These are phyloP conservation scores for Pogonognathellus flavescens DNA, from an alignment of 1,140 invertebrate genomes.

Conservation along the genomic window DNA sequence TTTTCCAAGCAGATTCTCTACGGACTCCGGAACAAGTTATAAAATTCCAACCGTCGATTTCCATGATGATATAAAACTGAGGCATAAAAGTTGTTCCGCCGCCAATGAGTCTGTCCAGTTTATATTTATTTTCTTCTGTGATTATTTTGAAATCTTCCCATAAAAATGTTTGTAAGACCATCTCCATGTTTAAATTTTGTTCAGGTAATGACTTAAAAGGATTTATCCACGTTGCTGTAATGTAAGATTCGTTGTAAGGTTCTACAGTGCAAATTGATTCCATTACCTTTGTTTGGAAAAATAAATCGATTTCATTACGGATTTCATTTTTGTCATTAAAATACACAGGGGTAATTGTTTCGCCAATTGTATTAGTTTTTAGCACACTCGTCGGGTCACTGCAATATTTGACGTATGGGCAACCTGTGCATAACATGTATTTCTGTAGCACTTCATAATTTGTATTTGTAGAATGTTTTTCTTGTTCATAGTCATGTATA, in stretches of 20 bases:
- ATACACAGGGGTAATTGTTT: too few species aligned
- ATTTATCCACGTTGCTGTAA: slow-evolving; percentile 2
- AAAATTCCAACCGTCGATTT: not conserved
- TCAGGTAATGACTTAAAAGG: not conserved
- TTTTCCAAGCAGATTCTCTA: not conserved
- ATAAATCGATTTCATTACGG: too few species aligned
- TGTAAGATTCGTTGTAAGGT: not conserved
- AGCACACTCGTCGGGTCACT: too few species aligned
- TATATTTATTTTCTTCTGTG: not conserved
- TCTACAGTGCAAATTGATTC: too few species aligned
- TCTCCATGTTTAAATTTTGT: not conserved
- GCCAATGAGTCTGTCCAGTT: not conserved
- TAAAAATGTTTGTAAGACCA: not conserved
- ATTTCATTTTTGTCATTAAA: too few species aligned
- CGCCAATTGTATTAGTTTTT: too few species aligned
- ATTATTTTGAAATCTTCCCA: not conserved
- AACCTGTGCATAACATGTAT: too few species aligned
- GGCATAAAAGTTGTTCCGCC: not conserved
- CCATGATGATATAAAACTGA: not conserved
- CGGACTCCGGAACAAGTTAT: not conserved
- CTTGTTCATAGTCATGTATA: too few species aligned
- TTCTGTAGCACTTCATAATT: too few species aligned
- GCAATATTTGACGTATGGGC: too few species aligned
- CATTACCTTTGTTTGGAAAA: too few species aligned
- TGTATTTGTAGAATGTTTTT: too few species aligned